Base-by-base conservation (phyloP, 2,888 invertebrate species). In the Hylaea fasciaria region DNA sequence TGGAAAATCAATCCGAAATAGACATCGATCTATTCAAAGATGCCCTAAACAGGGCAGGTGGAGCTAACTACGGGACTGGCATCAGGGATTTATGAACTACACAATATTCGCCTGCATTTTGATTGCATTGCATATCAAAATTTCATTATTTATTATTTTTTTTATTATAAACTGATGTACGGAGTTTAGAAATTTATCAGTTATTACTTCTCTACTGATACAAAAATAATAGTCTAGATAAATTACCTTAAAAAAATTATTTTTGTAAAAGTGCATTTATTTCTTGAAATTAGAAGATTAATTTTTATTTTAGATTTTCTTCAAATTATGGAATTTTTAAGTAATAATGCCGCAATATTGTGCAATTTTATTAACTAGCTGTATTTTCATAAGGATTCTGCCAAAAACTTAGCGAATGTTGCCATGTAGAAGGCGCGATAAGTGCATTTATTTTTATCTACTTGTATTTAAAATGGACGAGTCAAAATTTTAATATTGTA, bases 11-110 rank as follows among this genome's bases (percentile, higher is more conserved):
- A 77, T 88, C 93, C 40, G 96, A 96, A 78, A 93, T 96, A 83
- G 94, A 94, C 77, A 93, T 95, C 78, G 94, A 95, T 69, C 93
- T 94, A 80, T 95, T 96, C 82, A 94, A 94, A 75, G 94, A 94
- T 57, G 94, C 94, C 63, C 84, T 96, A 75, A 94, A 94, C 74
- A 94, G 94, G 80, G 96, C 96, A 60, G 96, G 96, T 39, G 96
- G 96, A 68, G 96, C 96, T 56, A 96, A 96, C 86, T 96, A 96
- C 77, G 96, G 96, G 51, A 96, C 96, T 48, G 96, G 96, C 44
- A 91, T 95, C 71, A 93, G 95, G 80, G 95, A 95, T 78, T 93
- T 91, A 90, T 93, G 91, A 93, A 88, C 83, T 82, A 72, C 78
- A 78, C 73, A 77, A 72, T 70, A 69, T 64, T 73, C 67, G 65